Evolutionary conservation across 2,888 invertebrate genomes (phyloP).

Genomic region (Nudaria mundana): DNA sequence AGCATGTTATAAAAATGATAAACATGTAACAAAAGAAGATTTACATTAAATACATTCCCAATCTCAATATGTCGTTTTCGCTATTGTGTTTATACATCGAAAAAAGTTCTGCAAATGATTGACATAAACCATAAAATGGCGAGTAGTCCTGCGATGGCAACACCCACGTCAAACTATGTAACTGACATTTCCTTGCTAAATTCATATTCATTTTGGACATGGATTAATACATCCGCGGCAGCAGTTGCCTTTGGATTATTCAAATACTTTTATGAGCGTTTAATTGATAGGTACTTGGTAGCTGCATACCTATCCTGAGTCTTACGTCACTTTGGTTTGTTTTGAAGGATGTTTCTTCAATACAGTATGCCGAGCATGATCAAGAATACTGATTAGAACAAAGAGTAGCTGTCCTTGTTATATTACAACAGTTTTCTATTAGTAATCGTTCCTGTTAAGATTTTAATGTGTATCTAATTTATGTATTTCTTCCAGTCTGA

Average conservation of each 20-base stretch:
- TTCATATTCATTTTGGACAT: conserved; percentile 38
- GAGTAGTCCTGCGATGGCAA: conserved; percentile 24
- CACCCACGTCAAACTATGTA: conserved; percentile 19
- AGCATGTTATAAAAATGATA: too few species aligned
- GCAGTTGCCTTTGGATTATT: conserved; percentile 31
- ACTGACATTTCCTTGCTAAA: conserved; percentile 54
- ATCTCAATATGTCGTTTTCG: too few species aligned
- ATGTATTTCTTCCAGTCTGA: too few species aligned
- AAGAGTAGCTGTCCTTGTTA: background rate
- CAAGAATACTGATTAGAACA: conserved; percentile 6
- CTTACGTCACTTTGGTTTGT: conserved; percentile 22
- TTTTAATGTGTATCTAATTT: too few species aligned
- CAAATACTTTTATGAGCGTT: conserved; percentile 31
- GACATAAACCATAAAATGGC: too few species aligned
- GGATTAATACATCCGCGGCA: conserved; percentile 48
- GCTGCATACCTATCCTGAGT: conserved; percentile 16
- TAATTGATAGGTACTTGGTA: conserved; percentile 29
- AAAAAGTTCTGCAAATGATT: too few species aligned
- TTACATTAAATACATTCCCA: too few species aligned
- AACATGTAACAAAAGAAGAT: too few species aligned
- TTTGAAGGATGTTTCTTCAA: conserved; percentile 7
- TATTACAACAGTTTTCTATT: background rate
- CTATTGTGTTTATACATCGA: too few species aligned
- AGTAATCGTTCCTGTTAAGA: too few species aligned
- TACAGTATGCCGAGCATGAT: conserved; percentile 3